Base-by-base conservation (phyloP, 2,797 vertebrate species). In the Sebastes oblongus region DNA sequence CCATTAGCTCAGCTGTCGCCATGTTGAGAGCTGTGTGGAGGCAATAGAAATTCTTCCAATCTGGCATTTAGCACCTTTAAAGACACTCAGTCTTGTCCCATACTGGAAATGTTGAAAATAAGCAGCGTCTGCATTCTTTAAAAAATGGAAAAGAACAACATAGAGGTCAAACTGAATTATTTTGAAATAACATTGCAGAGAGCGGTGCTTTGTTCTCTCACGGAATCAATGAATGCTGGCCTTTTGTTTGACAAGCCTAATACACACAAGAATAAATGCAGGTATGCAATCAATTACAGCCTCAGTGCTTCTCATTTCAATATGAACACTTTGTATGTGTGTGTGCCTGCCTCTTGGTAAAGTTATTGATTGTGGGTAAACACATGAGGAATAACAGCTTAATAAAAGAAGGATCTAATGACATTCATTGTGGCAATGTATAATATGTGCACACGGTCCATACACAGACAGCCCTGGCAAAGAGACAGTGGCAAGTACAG, bases 181-280 rank as follows among this genome's bases (percentile, higher is more conserved):
- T 87, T 70, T 64, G 75, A 83, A 84, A 85, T 71, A 55, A 75
- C 24, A 80, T 16, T 30, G 69, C 46, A 14, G 27, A 36, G n/a
- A 36, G 65, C 18, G 34, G 34, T 64, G 62, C 25, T 69, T 75
- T 75, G 69, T 75, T 88, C 52, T 78, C 54, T 39, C 34, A 58
- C 64, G 72, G 8, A 83, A 90, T 92, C 83, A 74, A 87, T 90
- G 55, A 72, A 55, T 30, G 73, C 6, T 90, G 83, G 77, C 84
- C 78, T 91, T 92, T 87, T 25, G 71, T 42, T 65, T 76, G 74
- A 86, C 82, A 66, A 81, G 80, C 36, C 42, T 62, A 78, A 88
- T 71, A 67, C 46, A 77, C 62, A 64, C 14, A 74, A 78, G 72
- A 64, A 69, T 25, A 81, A 90, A 78, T 80, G 66, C 81, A 84